Evolutionary conservation across 1,140 invertebrate genomes (phyloP), one percentile per base, ranked within the genome.

Genomic region (Atopsyche davidsoni): DNA sequence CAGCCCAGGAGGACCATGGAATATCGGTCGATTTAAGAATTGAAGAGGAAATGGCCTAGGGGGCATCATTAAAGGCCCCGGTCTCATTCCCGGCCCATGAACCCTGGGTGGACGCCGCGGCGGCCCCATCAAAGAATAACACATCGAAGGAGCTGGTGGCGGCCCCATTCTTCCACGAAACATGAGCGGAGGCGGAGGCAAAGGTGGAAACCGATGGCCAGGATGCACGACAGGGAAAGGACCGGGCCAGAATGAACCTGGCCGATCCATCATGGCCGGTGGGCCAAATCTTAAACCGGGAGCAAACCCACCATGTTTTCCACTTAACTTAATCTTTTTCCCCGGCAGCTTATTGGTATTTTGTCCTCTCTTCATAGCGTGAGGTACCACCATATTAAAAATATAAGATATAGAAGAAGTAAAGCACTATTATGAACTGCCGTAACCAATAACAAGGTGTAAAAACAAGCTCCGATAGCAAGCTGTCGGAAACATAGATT

Each of bases 131-230:
- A 21, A 10, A 10, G 21, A 2, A 9, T 17, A 13, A 19, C 16
- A 14, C 28, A 25, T 25, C 13, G 7, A 16, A 13, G 34, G 21
- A 18, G 42, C 42, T 18, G 34, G 13, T n/a, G 50, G 50, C 36
- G 50, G 50, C 7, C 16, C 31, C 16, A 31, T 31, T 13, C 28
- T 18, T n/a, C 18, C 23, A 13, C 18, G 28, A 17, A 16, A 17
- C 61, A 71, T 62, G 22, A 69, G 71, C 7, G 69, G 62, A 10
- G 69, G 67, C 19, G 71, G 56, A 13, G 34, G 32, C 34, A 55
- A 63, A 67, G 2, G 66, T 56, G 24, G 22, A 1, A 21, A 42
- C 2, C 40, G 40, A n/a, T 18, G 40, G n/a, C 22, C 22, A 13
- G 14, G 11, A 2, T 23, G 22, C 17, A n/a, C 13, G 2, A 10